These are phyloP conservation scores for Oscheius sp. DNA, from an alignment of 2,888 invertebrate genomes.

Conservation along the genomic window DNA sequence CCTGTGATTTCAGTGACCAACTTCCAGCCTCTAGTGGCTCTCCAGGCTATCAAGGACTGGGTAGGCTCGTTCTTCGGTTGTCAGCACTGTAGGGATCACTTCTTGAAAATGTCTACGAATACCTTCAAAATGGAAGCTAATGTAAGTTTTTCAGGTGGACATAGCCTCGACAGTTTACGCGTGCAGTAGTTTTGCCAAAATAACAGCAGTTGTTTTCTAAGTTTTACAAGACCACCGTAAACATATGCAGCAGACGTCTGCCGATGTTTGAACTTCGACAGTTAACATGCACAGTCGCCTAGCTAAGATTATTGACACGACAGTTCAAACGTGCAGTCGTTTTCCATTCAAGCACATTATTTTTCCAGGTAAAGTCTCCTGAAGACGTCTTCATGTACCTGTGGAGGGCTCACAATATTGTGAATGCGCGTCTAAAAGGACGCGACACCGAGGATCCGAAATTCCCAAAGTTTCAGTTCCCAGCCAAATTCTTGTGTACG, in stretches of 20 bases:
- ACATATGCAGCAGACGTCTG: no score
- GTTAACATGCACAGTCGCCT: no score
- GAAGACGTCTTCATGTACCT: slow-evolving; percentile 71
- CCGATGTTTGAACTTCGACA: no score
- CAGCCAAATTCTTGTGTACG: slow-evolving; percentile 67
- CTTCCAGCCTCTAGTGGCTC: slow-evolving; percentile 79
- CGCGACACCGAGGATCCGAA: slow-evolving; percentile 83
- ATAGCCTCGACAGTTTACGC: no score
- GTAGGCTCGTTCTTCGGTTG: slow-evolving; percentile 95
- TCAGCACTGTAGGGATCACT: slow-evolving; percentile 88
- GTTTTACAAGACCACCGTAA: no score
- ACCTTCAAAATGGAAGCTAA: slow-evolving; percentile 66
- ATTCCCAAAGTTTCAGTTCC: slow-evolving; percentile 81
- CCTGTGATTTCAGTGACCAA: slow-evolving; percentile 33
- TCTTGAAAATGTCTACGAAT: slow-evolving; percentile 85
- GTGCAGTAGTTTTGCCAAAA: no score
- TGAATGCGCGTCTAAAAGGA: slow-evolving; percentile 87
- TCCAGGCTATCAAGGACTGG: slow-evolving; percentile 87
- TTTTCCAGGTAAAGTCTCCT: slow-evolving; percentile 59
- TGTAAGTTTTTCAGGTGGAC: slow-evolving; percentile 34
- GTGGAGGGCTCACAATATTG: slow-evolving; percentile 92
- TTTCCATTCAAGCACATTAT: not conserved
- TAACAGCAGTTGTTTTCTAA: no score
- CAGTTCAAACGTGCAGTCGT: no score
- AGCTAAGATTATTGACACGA: no score